Conservation (phyloP, 2,888 invertebrate species). For the Polietes domitor region DNA sequence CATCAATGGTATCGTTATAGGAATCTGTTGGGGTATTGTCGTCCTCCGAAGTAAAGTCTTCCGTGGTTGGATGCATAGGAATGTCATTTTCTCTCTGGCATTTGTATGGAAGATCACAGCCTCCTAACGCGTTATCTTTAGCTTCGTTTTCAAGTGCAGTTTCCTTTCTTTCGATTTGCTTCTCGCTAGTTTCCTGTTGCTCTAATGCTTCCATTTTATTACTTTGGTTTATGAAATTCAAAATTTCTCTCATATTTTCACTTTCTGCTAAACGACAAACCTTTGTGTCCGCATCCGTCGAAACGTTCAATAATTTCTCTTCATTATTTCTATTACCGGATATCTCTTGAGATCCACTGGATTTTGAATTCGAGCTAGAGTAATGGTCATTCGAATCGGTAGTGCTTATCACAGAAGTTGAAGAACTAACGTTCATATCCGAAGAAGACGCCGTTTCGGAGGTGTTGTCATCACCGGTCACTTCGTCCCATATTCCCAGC, state of each 20-base stretch:
- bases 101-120: not conserved
- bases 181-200: not conserved
- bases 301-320: constrained; percentile 46
- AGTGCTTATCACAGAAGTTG: constrained; percentile 63
- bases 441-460: constrained; percentile 50
- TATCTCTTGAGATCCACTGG: constrained; percentile 51
- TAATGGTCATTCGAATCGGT: constrained; percentile 66
- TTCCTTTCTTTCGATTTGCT: too few relatives aligned
- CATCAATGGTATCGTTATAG: constrained; percentile 52
- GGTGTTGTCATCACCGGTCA: constrained; percentile 64
- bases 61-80: not conserved
- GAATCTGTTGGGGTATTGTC: constrained; percentile 47
- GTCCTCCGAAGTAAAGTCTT: not conserved
- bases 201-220: not conserved
- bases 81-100: too few relatives aligned
- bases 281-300: constrained; percentile 26
- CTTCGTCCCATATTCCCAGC: constrained; percentile 66
- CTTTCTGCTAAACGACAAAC: constrained; percentile 46
- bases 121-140: not conserved
- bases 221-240: constrained; percentile 19
- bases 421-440: constrained; percentile 64
- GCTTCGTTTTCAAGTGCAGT: not conserved
- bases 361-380: constrained; percentile 50
- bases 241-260: constrained; percentile 43
- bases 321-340: constrained; percentile 47